phyloP scores from a whole-genome alignment of 2,797 vertebrate species.

The Hippopotamyrus pictus region DNA sequence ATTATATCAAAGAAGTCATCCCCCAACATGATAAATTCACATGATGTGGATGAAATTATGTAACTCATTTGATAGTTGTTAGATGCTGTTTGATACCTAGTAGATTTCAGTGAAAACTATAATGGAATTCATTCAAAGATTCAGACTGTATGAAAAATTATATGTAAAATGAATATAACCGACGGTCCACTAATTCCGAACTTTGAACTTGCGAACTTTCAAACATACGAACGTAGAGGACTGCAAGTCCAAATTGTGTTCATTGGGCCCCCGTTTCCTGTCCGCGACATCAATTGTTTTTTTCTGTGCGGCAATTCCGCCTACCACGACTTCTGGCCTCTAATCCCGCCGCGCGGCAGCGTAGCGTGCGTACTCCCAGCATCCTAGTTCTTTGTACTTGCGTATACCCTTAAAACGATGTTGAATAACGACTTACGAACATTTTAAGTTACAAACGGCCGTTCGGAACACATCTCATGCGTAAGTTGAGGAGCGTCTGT shows the following conservation, averaged over 20 bases:
- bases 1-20: not conserved
- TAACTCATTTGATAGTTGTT: not conserved
- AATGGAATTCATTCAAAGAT: not conserved
- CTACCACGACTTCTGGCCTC: no score
- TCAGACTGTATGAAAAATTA: not conserved
- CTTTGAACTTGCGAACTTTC: no score
- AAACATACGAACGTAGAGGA: not conserved
- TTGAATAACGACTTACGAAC: not conserved
- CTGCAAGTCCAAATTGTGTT: not conserved
- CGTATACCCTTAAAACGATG: not conserved
- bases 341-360: no score
- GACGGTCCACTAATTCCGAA: no score
- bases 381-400: not conserved
- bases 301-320: no score
- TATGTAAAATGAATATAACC: not conserved
- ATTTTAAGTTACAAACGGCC: not conserved
- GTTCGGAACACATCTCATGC: not conserved
- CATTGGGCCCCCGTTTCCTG: no score
- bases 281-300: no score
- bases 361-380: not conserved
- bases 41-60: not conserved
- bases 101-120: not conserved
- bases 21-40: not conserved
- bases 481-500: not conserved
- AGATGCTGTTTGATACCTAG: not conserved